phyloP scores from a whole-genome alignment of 2,888 invertebrate species.

The Hemistola chrysoprasaria region DNA sequence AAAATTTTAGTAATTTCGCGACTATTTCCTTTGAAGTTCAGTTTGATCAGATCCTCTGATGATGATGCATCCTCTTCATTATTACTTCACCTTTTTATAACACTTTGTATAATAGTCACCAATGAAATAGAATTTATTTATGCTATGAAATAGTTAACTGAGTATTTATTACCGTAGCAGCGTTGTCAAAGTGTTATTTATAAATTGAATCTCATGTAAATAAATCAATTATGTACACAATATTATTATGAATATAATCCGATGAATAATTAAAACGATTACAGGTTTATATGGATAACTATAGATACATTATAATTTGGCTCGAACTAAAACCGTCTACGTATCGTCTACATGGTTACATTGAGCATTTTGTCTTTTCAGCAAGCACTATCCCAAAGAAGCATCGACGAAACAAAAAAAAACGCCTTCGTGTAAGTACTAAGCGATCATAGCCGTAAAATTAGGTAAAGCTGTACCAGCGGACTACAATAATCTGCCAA shows the following conservation, averaged over 20 bases:
- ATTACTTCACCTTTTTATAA: too few relatives aligned
- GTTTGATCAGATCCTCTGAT: too few relatives aligned
- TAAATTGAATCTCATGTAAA: constrained; percentile 20
- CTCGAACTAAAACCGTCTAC: constrained; percentile 37
- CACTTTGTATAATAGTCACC: too few relatives aligned
- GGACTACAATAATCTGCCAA: constrained; percentile 49
- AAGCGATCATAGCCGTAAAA: constrained; percentile 42
- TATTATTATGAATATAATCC: constrained; percentile 17
- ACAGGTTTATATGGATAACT: constrained; percentile 21
- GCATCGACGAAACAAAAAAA: constrained; percentile 44
- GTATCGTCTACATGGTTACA: constrained; percentile 25
- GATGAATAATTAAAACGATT: constrained; percentile 20
- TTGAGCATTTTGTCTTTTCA: constrained; percentile 68
- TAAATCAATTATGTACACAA: constrained; percentile 17
- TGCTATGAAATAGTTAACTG: too few relatives aligned
- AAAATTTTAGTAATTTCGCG: too few relatives aligned
- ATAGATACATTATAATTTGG: constrained; percentile 26
- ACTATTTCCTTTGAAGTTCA: too few relatives aligned
- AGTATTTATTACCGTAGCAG: too few relatives aligned
- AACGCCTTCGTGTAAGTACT: constrained; percentile 32
- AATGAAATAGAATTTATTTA: too few relatives aligned
- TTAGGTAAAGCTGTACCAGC: constrained; percentile 48
- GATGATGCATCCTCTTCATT: too few relatives aligned
- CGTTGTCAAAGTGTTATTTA: constrained; percentile 17
- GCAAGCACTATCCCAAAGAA: constrained; percentile 45